These are phyloP conservation scores for Tetragonula carbonaria DNA, from an alignment of 2,888 invertebrate genomes.

Conservation along the genomic window DNA sequence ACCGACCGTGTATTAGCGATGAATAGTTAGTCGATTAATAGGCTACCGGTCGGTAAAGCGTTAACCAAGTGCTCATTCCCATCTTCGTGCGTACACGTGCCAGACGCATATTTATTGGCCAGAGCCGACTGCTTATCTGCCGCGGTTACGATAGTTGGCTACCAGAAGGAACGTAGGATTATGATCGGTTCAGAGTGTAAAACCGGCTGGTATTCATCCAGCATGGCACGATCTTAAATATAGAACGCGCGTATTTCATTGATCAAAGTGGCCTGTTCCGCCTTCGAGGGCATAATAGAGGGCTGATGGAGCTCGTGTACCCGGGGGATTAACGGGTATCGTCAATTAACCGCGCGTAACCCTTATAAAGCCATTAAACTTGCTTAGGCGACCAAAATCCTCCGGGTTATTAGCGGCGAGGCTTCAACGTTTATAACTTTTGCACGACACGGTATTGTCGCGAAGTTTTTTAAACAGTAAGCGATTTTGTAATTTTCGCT, in stretches of 20 bases:
- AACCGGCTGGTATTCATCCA: not conserved
- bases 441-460: too few species aligned
- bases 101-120: slow-evolving; percentile 30
- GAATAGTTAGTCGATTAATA: too few species aligned
- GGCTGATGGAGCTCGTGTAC: not conserved
- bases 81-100: not conserved
- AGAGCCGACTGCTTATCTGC: not conserved
- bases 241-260: not conserved
- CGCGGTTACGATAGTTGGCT: not conserved
- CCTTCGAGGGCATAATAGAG: not conserved
- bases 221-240: not conserved
- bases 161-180: not conserved
- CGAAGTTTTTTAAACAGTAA: not conserved
- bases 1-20: too few species aligned
- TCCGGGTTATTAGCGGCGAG: not conserved
- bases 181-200: not conserved
- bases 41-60: too few species aligned
- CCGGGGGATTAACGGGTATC: not conserved
- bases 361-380: not conserved
- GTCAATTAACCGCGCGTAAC: not conserved
- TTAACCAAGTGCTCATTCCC: not conserved
- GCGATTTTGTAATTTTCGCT: not conserved
- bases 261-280: not conserved
- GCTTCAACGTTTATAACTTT: not conserved
- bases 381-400: not conserved